Percentiles rank a stretch among this genome's conserved stretches.
Evolutionary conservation across 2,888 invertebrate genomes (phyloP).

Genomic region (Nephrotoma guestfalica): DNA sequence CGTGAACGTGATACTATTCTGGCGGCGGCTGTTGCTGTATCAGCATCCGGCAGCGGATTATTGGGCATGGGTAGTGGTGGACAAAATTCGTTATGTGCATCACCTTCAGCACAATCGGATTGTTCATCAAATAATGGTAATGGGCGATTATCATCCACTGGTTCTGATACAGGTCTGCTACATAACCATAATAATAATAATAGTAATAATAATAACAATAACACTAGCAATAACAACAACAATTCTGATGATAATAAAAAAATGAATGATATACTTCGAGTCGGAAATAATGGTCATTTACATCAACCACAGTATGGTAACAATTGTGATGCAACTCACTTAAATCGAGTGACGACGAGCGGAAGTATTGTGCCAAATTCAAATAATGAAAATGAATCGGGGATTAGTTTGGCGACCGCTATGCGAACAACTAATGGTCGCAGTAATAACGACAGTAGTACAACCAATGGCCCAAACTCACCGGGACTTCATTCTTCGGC

Average conservation of each 20-base stretch:
- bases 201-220: conserved; percentile 1
- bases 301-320: not conserved
- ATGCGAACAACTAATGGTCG: conserved; percentile 29
- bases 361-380: not conserved
- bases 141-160: conserved; percentile 63
- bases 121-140: conserved; percentile 64
- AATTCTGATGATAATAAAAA: conserved; percentile 22
- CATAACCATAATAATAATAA: conserved; percentile 42
- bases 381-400: conserved; percentile 44
- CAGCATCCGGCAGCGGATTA: conserved; percentile 44
- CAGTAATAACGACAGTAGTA: not conserved
- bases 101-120: conserved; percentile 75
- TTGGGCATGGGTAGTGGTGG: conserved; percentile 35
- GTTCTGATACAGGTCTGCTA: conserved; percentile 52
- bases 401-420: conserved; percentile 53
- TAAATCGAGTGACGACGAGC: conserved; percentile 14
- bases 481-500: not conserved
- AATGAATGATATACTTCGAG: conserved; percentile 27
- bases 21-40: conserved; percentile 47
- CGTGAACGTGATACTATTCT: conserved; percentile 67
- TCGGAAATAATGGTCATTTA: conserved; percentile 39
- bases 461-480: conserved; percentile 6
- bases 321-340: not conserved
- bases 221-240: conserved; percentile 11
- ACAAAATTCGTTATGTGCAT: conserved; percentile 57